Evolutionary conservation across 2,113 vertebrate species (phyloP), one percentile per base, ranked within the genome.

Genomic region (Psophia crepitans): DNA sequence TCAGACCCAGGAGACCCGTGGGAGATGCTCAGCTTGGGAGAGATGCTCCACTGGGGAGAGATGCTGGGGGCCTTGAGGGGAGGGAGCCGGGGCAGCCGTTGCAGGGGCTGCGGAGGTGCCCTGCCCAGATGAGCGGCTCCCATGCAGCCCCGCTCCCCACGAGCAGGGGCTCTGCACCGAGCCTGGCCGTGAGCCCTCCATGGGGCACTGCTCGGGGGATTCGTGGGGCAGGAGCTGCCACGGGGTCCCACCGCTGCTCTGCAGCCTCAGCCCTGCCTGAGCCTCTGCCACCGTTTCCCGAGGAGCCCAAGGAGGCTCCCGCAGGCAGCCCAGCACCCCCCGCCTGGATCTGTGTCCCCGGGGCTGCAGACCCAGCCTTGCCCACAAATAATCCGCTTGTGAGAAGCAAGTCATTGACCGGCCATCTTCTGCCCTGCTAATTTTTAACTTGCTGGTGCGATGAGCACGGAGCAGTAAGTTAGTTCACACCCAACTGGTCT

Each of bases 401-500:
- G 4, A 4, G 24, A 49, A 63, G 19, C 22, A 49, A 63, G 19
- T 19, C 4, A 0, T 8, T 4, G 56, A 18, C 49, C 49, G 44
- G 19, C n/a, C 60, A 4, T 5, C 32, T 16, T 23, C 27, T 11
- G 15, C 66, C 51, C 39, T 18, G n/a, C 43, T 30, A 2, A 9
- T 11, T 24, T 18, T 49, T 30, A 51, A 9, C 54, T 17, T 17
- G 21, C 78, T 17, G 3, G 19, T 9, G 39, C 3, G 3, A 5
- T 2, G 3, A 6, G 4, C 24, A 11, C 1, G 3, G 58, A 60
- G 71, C 73, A 46, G 8, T 5, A 1, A 32, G 7, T 11, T 1
- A 7, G 46, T 8, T 60, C 64, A 6, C 17, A 28, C 51, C 51
- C 3, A 9, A 35, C 30, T 0, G 20, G 8, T 30, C 56, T 18